Percentiles rank a stretch among this genome's conserved stretches.
Evolutionary conservation across 2,888 invertebrate genomes (phyloP).

Genomic region (Muscina levida): DNA sequence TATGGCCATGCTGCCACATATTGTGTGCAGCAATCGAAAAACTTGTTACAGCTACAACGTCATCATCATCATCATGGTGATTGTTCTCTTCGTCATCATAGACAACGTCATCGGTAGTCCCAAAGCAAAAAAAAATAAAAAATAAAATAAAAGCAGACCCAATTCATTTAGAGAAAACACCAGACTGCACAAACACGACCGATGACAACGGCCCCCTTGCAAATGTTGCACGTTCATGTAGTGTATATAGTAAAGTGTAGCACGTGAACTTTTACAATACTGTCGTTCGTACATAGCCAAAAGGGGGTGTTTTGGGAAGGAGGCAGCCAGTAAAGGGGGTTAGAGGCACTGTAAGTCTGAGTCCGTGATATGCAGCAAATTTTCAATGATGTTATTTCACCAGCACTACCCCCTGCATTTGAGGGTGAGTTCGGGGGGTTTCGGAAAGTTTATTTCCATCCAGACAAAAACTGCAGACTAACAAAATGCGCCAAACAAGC

Average conservation of each 20-base stretch:
- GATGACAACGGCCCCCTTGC: slow-evolving; percentile 4
- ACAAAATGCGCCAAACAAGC: slow-evolving; percentile 61
- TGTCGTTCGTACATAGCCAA: neutral
- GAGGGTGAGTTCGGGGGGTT: too few species aligned
- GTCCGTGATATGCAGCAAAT: slow-evolving; percentile 48
- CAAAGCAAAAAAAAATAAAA: neutral
- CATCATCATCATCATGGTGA: slow-evolving; percentile 12
- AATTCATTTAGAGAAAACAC: neutral
- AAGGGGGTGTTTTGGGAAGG: neutral
- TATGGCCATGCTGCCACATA: neutral
- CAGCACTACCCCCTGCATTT: slow-evolving; percentile 24
- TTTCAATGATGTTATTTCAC: slow-evolving; percentile 33
- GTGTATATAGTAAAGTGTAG: slow-evolving; percentile 48
- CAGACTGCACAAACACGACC: neutral
- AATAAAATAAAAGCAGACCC: slow-evolving; percentile 4
- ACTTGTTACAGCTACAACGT: slow-evolving; percentile 25
- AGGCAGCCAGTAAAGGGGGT: neutral
- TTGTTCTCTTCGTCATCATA: neutral
- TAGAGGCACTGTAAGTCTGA: slow-evolving; percentile 18
- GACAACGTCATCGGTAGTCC: slow-evolving; percentile 15
- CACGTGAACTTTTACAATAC: slow-evolving; percentile 62
- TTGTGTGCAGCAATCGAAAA: neutral
- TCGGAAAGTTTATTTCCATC: slow-evolving; percentile 7
- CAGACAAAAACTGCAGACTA: slow-evolving; percentile 59
- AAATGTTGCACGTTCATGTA: neutral